These are phyloP conservation scores for Mnemiopsis leidyi DNA, from an alignment of 37 sponge, comb jelly and placozoan genomes.

Conservation along the genomic window DNA sequence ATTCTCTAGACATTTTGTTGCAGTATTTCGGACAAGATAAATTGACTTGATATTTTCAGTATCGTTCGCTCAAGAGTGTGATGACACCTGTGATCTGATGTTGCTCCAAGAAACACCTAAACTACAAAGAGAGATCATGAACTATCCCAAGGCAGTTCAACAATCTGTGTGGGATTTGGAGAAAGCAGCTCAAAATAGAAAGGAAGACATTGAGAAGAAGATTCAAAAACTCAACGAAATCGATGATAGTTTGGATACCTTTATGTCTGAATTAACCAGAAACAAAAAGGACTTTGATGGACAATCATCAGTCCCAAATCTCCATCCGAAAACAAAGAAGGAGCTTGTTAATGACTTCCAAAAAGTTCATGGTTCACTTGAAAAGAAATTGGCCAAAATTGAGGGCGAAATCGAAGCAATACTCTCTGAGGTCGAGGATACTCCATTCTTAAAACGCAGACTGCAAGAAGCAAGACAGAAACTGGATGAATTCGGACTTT, in stretches of 20 bases:
- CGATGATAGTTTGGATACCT: conserved; percentile 11
- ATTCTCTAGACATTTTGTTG: too few species aligned
- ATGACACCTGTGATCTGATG: conserved; percentile 2
- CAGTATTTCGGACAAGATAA: too few species aligned
- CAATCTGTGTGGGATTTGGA: neutral
- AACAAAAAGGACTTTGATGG: conserved; percentile 50
- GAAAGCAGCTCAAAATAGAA: neutral
- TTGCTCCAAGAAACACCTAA: conserved; percentile 47
- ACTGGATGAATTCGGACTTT: conserved; percentile 26
- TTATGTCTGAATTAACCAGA: conserved; percentile 26
- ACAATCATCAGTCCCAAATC: neutral
- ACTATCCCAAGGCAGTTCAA: neutral
- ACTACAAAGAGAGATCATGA: neutral
- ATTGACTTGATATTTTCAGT: conserved; percentile 7
- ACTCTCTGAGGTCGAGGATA: conserved; percentile 5
- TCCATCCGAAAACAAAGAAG: conserved; percentile 8
- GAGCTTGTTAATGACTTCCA: conserved; percentile 15
- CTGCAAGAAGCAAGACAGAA: conserved; percentile 53
- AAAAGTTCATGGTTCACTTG: neutral
- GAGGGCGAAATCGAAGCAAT: neutral
- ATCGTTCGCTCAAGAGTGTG: conserved; percentile 3
- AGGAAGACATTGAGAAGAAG: conserved; percentile 28
- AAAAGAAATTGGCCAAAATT: conserved; percentile 40
- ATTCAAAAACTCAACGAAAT: neutral
- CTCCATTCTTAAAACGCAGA: conserved; percentile 29